Base-by-base conservation (phyloP, 2,888 invertebrate genomes). In the Thecophora atra region DNA sequence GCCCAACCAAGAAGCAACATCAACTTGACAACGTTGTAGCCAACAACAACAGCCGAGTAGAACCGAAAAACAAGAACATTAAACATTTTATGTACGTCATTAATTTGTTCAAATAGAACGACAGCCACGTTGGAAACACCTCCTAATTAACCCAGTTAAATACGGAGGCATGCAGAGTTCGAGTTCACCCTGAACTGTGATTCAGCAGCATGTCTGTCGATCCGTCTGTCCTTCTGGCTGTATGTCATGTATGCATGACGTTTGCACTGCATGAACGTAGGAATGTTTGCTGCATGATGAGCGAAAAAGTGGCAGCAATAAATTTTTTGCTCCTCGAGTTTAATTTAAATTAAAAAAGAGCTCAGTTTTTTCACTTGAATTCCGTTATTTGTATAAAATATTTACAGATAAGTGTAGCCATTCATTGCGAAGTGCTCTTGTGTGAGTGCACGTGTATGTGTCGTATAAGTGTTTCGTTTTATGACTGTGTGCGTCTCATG, bases 91-190 rank as follows among this genome's bases (percentile, higher is more conserved):
- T 69, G 47, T 60, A 58, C 51, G 51, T 60, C 47, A 47, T 69
- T 42, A 69, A 60, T 58, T 15, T 60, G 51, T 26, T 47, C 51
- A 26, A 69, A 60, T n/a, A 19, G 19, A 44, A 56, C 37, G 11
- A 56, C 28, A 26, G 52, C 51, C 51, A 69, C 30, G 37, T 26
- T 60, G 37, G 30, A 47, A 69, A 51, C 69, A 47, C 30, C n/a
- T n/a, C n/a, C 30, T 51, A 60, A 60, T 69, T 69, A 69, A 47
- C 62, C 62, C 44, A 28, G 60, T 67, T 67, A 26, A 44, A 63
- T 30, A 19, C 8, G n/a, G 8, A n/a, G n/a, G 4, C n/a, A 5
- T 42, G 42, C 47, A 47, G 47, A 47, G 47, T 11, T 47, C 15
- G 5, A 47, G 47, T 47, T 47, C 47, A n/a, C 17, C 47, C 47